phyloP scores from a whole-genome alignment of 2,113 vertebrate genomes.

The Prochilodus magdalenae region DNA sequence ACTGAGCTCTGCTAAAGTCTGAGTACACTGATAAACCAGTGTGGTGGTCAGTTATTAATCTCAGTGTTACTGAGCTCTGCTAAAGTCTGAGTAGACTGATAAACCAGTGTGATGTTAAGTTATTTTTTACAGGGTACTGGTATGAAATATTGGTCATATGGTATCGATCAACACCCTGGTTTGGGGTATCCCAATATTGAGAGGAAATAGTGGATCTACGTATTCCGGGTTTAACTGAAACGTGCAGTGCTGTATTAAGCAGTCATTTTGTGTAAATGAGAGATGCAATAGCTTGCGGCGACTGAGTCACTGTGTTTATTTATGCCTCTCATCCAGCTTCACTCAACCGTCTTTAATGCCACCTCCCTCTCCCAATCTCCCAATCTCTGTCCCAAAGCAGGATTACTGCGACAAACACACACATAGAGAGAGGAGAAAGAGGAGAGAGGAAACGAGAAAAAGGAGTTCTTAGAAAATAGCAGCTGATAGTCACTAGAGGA shows the following conservation, averaged over 20 bases:
- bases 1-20: too few species aligned
- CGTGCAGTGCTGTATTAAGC: background rate
- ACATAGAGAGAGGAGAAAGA: conserved; percentile 27
- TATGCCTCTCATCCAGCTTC: background rate
- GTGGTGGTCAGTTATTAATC: too few species aligned
- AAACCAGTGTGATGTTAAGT: too few species aligned
- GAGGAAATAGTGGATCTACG: background rate
- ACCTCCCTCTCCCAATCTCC: conserved; percentile 17
- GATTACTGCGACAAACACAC: conserved; percentile 33
- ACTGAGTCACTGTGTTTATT: conserved; percentile 36
- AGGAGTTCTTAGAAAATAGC: conserved; percentile 32
- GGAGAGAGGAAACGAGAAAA: conserved; percentile 21
- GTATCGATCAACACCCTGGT: too few species aligned
- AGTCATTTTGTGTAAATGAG: background rate
- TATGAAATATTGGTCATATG: too few species aligned
- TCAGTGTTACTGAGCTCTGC: too few species aligned
- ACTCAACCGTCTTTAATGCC: conserved; percentile 19
- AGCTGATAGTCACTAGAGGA: conserved; percentile 25
- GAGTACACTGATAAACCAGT: too few species aligned
- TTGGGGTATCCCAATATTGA: background rate
- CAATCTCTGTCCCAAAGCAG: conserved; percentile 2
- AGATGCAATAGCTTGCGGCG: background rate
- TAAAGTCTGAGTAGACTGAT: too few species aligned
- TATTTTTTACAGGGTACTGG: too few species aligned
- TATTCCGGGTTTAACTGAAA: background rate